phyloP scores from a whole-genome alignment of 2,797 vertebrate genomes.

The Sparidentex hasta region DNA sequence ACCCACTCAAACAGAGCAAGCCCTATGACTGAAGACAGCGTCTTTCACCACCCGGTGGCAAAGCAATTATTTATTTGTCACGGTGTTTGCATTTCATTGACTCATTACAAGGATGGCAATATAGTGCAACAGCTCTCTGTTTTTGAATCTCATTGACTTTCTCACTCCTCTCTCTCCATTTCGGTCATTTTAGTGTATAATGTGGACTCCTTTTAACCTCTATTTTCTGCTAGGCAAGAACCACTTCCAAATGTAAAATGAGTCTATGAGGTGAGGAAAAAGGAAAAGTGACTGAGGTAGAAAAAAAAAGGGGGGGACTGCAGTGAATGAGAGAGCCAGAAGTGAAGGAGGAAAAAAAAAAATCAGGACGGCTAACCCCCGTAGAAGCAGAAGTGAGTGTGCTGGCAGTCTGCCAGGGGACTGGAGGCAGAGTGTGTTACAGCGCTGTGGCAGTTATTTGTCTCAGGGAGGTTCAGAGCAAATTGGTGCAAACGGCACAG shows the following conservation, averaged over 20 bases:
- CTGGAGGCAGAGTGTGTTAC: slow-evolving; percentile 65
- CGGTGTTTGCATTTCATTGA: slow-evolving; percentile 54
- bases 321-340: slow-evolving; percentile 4
- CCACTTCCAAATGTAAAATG: slow-evolving; percentile 11
- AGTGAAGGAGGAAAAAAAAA: slow-evolving; percentile 17
- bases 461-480: slow-evolving; percentile 77
- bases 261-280: slow-evolving; percentile 12
- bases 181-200: neutral
- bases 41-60: slow-evolving; percentile 17
- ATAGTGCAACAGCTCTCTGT: slow-evolving; percentile 16
- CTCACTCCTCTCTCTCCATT: neutral
- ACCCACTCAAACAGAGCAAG: slow-evolving; percentile 22
- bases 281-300: slow-evolving; percentile 23
- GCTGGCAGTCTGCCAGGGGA: slow-evolving; percentile 70
- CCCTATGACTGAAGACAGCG: slow-evolving; percentile 2
- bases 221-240: neutral
- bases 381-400: slow-evolving; percentile 57
- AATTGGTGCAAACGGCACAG: slow-evolving; percentile 81
- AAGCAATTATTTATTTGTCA: slow-evolving; percentile 53
- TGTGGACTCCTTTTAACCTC: neutral
- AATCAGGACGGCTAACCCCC: slow-evolving; percentile 45
- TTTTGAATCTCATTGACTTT: slow-evolving; percentile 5
- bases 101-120: slow-evolving; percentile 23
- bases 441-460: slow-evolving; percentile 78
- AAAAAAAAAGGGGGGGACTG: neutral